A percentile compares a stretch with the other conserved stretches of the same genome.
phyloP scores from a whole-genome alignment of 2,797 vertebrate species.

The Falco concolor region DNA sequence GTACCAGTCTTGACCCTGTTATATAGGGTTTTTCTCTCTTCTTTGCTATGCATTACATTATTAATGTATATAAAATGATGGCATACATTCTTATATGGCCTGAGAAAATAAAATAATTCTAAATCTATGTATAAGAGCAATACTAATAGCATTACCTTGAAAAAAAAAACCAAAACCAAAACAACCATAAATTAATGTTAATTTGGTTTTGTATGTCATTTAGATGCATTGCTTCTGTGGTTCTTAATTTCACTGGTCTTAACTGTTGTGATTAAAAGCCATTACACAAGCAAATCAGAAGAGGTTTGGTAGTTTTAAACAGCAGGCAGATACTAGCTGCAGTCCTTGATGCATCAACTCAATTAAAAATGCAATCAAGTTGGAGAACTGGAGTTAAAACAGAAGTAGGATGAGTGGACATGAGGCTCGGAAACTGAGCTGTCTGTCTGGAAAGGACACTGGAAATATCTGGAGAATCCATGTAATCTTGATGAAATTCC shows the following conservation, averaged over 20 bases:
- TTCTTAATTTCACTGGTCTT: neutral
- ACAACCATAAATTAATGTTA: neutral
- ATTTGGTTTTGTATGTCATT: neutral
- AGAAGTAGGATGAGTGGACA: neutral
- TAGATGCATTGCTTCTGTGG: neutral
- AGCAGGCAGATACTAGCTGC: neutral
- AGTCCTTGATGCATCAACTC: neutral
- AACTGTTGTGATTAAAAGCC: constrained; percentile 39
- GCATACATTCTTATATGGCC: neutral
- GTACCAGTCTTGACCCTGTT: neutral
- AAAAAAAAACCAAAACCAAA: neutral
- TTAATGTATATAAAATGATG: neutral
- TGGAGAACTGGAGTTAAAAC: constrained; percentile 28
- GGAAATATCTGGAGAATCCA: neutral
- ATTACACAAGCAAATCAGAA: neutral
- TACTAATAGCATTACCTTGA: neutral
- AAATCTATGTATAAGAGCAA: neutral
- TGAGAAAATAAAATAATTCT: neutral
- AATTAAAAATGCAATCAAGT: constrained; percentile 51
- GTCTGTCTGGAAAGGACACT: neutral
- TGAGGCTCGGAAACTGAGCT: neutral
- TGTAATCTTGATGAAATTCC: neutral
- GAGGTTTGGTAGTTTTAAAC: neutral
- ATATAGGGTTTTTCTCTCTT: neutral
- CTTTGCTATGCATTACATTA: neutral